A percentile compares a stretch with the other conserved stretches of the same genome.
phyloP scores from a whole-genome alignment of 2,888 invertebrate genomes.

The Cephus pygmeus region DNA sequence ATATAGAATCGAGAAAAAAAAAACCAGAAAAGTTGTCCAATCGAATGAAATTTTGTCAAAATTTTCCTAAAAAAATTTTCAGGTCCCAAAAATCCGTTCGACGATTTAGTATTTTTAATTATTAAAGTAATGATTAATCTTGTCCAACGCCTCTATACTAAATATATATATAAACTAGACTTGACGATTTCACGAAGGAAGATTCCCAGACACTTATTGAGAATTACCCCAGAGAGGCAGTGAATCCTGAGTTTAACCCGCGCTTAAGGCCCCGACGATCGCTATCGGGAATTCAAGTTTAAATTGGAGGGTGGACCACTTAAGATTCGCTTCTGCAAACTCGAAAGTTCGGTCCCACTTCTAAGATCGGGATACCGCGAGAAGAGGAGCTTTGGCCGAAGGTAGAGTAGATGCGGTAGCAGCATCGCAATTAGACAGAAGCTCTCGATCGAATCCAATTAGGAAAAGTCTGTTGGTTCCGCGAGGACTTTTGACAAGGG shows the following conservation, averaged over 20 bases:
- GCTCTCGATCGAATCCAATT: neutral
- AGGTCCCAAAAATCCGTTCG: no score
- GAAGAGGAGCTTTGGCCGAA: neutral
- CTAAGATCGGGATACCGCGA: conserved; percentile 9
- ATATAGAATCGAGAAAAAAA: no score
- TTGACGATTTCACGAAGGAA: no score
- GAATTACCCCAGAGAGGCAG: neutral
- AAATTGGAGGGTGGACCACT: conserved; percentile 43
- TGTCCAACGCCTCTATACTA: no score
- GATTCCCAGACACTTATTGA: neutral
- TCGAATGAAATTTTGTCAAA: no score
- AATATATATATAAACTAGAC: no score
- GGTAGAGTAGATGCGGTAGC: neutral
- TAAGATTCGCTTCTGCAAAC: conserved; percentile 46
- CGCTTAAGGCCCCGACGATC: conserved; percentile 38
- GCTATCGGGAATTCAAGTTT: conserved; percentile 36
- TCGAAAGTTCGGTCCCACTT: conserved; percentile 41
- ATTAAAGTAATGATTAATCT: no score
- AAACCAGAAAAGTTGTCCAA: no score
- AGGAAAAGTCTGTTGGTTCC: neutral
- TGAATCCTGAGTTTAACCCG: conserved; percentile 24
- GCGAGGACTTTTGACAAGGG: neutral
- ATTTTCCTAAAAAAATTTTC: no score
- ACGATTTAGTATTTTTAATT: no score
- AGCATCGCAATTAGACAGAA: neutral